Base-by-base conservation (phyloP, 2,113 vertebrate species). In the Shinisaurus crocodilurus region DNA sequence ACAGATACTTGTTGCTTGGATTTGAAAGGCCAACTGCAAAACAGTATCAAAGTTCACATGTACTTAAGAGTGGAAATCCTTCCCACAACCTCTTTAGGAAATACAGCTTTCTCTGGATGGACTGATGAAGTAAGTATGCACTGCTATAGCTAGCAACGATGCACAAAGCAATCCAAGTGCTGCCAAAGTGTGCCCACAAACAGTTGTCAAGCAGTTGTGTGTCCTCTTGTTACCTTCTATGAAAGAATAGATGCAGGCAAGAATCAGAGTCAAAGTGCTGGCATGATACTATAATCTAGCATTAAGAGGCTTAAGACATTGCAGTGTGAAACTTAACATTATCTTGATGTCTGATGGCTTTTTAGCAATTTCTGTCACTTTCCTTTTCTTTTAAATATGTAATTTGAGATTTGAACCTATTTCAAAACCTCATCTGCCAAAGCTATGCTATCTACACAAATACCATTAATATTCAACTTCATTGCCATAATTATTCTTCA, bases 301-400 rank as follows among this genome's bases (percentile, higher is more conserved):
- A 69, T 37, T 45, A 89, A 82, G 23, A 86, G 32, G 88, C 5
- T 34, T 79, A 3, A 34, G 27, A 69, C 2, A 0, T 1, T 85
- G 1, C 8, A 48, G 88, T 1, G 0, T 5, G 74, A 82, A 79
- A 77, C 83, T 81, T 65, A 77, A 77, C 32, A 16, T 10, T 1
- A 29, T 34, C 29, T 34, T 63, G n/a, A 43, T 83, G 54, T 27
- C 23, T 43, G 82, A 65, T 65, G 18, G 37, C 1, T 50, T 74
- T 60, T 86, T 0, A 40, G 5, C 29, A 10, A 0, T 45, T 89
- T 54, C 2, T 57, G 3, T 3, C 25, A 75, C 3, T n/a, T 70
- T 88, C 40, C n/a, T 63, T 90, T 88, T 57, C 34, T 65, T 91
- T 60, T 13, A 92, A 57, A 25, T 57, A 50, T 23, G 54, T 43